These are phyloP conservation scores for Chauna torquata DNA, from an alignment of 2,113 vertebrate genomes.

Conservation along the genomic window DNA sequence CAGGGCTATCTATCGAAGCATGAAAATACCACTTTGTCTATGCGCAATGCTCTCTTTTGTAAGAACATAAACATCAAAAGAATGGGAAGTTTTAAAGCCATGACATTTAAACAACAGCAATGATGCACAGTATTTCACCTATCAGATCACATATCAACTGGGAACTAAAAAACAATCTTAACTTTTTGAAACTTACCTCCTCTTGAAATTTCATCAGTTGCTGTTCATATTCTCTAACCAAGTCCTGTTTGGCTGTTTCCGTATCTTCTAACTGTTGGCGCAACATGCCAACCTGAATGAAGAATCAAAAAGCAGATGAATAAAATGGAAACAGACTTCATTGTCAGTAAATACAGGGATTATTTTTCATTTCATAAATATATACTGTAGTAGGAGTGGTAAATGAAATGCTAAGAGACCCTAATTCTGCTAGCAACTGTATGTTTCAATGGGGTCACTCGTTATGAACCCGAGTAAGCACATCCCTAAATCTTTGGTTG, in stretches of 20 bases:
- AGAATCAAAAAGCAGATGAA: not conserved
- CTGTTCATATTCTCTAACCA: constrained; percentile 84
- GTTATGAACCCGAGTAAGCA: not conserved
- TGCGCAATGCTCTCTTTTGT: not conserved
- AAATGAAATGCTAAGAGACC: not conserved
- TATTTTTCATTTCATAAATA: not conserved
- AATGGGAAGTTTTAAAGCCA: not conserved
- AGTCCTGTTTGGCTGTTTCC: constrained; percentile 80
- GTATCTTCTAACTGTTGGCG: constrained; percentile 79
- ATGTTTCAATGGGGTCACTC: not conserved
- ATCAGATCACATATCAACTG: not conserved
- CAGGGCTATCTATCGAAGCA: not conserved
- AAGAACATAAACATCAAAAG: not conserved
- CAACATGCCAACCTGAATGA: constrained; percentile 78
- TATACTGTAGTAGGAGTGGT: not conserved
- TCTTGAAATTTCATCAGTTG: constrained; percentile 87
- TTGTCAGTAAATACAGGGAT: not conserved
- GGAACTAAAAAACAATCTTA: not conserved
- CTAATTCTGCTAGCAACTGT: not conserved
- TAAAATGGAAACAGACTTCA: not conserved
- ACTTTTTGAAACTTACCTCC: constrained; percentile 77
- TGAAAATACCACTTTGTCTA: not conserved
- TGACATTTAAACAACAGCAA: not conserved
- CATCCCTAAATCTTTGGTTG: not conserved
- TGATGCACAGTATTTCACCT: not conserved